These are phyloP conservation scores for Ammospiza nelsoni DNA, from an alignment of 2,113 vertebrate species.

Conservation along the genomic window DNA sequence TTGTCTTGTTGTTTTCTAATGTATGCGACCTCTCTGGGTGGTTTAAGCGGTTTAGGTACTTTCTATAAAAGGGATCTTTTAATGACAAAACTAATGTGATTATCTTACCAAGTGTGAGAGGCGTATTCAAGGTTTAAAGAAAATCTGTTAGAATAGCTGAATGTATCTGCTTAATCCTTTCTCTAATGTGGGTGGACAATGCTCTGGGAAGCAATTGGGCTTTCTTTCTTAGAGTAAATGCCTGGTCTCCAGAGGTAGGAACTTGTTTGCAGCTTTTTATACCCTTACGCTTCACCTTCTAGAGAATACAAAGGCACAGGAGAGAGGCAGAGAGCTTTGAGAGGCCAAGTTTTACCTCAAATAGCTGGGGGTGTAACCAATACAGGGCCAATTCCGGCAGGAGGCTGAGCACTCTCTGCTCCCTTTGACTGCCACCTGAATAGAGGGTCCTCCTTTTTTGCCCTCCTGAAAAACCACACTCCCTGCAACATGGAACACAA, in stretches of 20 bases:
- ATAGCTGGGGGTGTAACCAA: slow-evolving; percentile 61
- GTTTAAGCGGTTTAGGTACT: slow-evolving; percentile 95
- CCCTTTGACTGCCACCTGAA: slow-evolving; percentile 37
- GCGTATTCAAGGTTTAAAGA: slow-evolving; percentile 93
- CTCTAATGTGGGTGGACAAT: slow-evolving; percentile 95
- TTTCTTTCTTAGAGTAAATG: slow-evolving; percentile 87
- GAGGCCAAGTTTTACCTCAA: slow-evolving; percentile 54
- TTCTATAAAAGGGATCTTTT: slow-evolving; percentile 92
- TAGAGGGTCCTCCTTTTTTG: neutral
- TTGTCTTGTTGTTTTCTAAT: slow-evolving; percentile 85
- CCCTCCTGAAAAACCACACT: neutral
- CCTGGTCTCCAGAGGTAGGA: slow-evolving; percentile 84
- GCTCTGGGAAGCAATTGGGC: slow-evolving; percentile 86
- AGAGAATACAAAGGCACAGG: slow-evolving; percentile 80
- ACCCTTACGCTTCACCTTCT: slow-evolving; percentile 84
- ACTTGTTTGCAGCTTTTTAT: slow-evolving; percentile 87
- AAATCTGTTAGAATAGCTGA: slow-evolving; percentile 99
- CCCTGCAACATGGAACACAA: neutral
- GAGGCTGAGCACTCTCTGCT: neutral
- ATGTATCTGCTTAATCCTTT: slow-evolving; percentile 98
- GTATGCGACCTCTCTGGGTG: slow-evolving; percentile 95
- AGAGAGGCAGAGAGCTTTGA: slow-evolving; percentile 59
- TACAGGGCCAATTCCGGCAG: neutral
- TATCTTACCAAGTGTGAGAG: slow-evolving; percentile 96
- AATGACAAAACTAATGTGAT: slow-evolving; percentile 99